Percentiles rank a stretch among this genome's conserved stretches.
Conservation (phyloP, 2,888 invertebrate genomes). For the Hirtodrosophila histrioides region DNA sequence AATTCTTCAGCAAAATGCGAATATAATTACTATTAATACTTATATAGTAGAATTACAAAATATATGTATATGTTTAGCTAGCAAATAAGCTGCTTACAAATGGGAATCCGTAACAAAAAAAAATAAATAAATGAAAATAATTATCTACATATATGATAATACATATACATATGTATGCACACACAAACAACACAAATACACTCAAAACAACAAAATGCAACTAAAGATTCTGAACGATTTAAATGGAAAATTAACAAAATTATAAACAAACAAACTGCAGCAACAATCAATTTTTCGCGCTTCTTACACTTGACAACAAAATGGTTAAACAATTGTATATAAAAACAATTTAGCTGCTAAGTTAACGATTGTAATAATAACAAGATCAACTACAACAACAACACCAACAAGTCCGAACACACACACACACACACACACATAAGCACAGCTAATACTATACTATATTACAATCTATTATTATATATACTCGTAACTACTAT, state of each 20-base stretch:
- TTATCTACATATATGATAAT: slow-evolving; percentile 32
- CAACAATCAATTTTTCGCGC: slow-evolving; percentile 74
- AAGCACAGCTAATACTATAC: slow-evolving; percentile 18
- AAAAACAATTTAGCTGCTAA: slow-evolving; percentile 43
- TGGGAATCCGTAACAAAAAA: slow-evolving; percentile 9
- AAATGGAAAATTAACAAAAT: slow-evolving; percentile 5
- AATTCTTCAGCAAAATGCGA: slow-evolving; percentile 55
- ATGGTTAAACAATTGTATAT: slow-evolving; percentile 45
- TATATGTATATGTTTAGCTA: slow-evolving; percentile 25
- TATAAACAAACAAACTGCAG: slow-evolving; percentile 46
- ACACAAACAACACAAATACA: slow-evolving; percentile 21
- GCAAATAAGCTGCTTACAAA: slow-evolving; percentile 41
- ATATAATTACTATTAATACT: slow-evolving; percentile 1
- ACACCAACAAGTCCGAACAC: slow-evolving; percentile 6
- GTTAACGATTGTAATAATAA: slow-evolving; percentile 31
- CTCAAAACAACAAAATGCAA: slow-evolving; percentile 17
- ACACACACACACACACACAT: slow-evolving; percentile 2
- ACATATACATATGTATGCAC: slow-evolving; percentile 14
- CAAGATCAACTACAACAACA: slow-evolving; percentile 1
- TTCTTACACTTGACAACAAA: slow-evolving; percentile 46
- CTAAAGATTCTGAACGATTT: slow-evolving; percentile 26
- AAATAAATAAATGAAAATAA: slow-evolving; percentile 10
- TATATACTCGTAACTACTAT: slow-evolving; percentile 15
- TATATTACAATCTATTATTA: slow-evolving; percentile 27
- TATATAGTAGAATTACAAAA: slow-evolving; percentile 10